Conservation (phyloP, 2,797 vertebrate genomes). For the Takifugu rubripes region DNA sequence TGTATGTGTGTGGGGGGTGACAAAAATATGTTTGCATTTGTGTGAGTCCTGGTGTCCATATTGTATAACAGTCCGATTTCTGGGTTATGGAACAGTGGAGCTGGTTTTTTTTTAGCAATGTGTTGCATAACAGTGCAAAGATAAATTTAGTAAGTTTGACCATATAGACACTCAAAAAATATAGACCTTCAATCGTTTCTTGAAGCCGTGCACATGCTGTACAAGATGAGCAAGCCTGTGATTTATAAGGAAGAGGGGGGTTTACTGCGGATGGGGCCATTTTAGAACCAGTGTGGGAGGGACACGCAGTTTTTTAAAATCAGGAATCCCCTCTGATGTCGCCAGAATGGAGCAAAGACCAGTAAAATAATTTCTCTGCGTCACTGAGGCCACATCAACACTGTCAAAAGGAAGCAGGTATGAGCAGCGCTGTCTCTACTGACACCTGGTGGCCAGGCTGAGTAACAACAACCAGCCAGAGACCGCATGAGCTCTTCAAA, state of each 20-base stretch:
- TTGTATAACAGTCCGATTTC: constrained; percentile 56
- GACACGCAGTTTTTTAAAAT: not conserved
- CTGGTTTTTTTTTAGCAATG: constrained; percentile 51
- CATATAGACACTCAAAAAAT: constrained; percentile 33
- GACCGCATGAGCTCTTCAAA: too few relatives aligned
- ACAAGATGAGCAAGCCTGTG: constrained; percentile 7
- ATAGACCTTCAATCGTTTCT: constrained; percentile 14
- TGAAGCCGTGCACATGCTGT: constrained; percentile 22
- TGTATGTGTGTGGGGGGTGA: not conserved
- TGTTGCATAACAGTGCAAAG: constrained; percentile 56
- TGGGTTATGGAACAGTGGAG: constrained; percentile 30
- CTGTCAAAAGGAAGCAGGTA: too few relatives aligned
- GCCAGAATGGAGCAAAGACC: too few relatives aligned
- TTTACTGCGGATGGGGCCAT: constrained; percentile 21
- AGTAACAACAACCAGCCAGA: too few relatives aligned
- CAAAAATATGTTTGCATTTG: constrained; percentile 33
- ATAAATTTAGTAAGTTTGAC: constrained; percentile 39
- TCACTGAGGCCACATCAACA: constrained; percentile 1
- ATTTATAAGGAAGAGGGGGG: constrained; percentile 11
- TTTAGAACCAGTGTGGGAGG: constrained; percentile 3
- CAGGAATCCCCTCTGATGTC: constrained; percentile 1
- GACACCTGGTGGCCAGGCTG: too few relatives aligned
- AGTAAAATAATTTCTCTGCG: too few relatives aligned
- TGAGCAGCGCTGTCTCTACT: too few relatives aligned
- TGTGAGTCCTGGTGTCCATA: constrained; percentile 8